Conservation (phyloP, 2,113 vertebrate genomes). For the Geococcyx californianus region DNA sequence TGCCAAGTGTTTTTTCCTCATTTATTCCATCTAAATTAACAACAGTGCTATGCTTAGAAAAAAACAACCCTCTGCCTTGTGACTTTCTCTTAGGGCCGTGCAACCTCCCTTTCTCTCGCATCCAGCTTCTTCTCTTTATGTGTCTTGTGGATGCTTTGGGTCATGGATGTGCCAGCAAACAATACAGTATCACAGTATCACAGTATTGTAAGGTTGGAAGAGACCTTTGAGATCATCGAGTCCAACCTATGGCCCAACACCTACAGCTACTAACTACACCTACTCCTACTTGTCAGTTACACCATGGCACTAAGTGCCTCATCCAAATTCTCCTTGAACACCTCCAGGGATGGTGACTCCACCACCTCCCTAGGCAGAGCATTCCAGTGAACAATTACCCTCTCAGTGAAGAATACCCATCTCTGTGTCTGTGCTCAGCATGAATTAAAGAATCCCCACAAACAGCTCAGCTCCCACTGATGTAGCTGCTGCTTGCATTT, state of each 20-base stretch:
- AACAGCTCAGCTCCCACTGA: not conserved
- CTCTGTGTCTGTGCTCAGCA: not conserved
- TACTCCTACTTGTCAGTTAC: too few species aligned
- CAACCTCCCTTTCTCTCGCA: not conserved
- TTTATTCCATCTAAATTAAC: not conserved
- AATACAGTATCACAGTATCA: too few species aligned
- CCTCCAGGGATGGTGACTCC: too few species aligned
- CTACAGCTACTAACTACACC: too few species aligned
- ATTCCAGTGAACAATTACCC: too few species aligned
- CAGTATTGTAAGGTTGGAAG: too few species aligned
- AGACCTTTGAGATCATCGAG: too few species aligned
- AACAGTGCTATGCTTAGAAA: not conserved
- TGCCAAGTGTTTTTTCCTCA: not conserved
- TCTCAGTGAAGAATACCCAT: too few species aligned
- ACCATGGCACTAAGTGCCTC: too few species aligned
- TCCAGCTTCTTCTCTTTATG: not conserved
- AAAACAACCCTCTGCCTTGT: not conserved
- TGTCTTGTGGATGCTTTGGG: not conserved
- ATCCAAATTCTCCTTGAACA: too few species aligned
- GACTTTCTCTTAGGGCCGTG: not conserved
- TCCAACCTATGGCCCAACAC: too few species aligned
- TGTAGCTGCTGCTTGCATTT: not conserved
- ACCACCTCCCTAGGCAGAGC: too few species aligned
- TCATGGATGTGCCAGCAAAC: not conserved
- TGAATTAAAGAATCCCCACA: fast-evolving